A percentile compares a stretch with the other conserved stretches of the same genome.
These are phyloP conservation scores for Salpingus planirostris DNA, from an alignment of 2,888 invertebrate species.

Conservation along the genomic window DNA sequence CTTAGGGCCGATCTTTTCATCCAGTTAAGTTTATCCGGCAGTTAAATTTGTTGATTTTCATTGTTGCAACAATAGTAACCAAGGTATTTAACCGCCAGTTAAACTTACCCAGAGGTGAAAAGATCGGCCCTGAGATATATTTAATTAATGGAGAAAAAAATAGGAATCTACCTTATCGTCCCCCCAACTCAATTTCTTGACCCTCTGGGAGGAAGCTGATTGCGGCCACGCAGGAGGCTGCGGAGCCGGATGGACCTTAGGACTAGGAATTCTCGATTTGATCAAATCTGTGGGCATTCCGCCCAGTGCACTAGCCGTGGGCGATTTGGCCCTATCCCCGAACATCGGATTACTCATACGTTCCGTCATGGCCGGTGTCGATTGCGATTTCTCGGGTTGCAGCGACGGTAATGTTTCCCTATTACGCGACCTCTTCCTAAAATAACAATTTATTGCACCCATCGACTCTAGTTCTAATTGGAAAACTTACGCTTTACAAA, in stretches of 20 bases:
- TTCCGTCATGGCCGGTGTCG: slow-evolving; percentile 21
- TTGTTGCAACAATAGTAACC: no score
- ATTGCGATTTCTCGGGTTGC: slow-evolving; percentile 31
- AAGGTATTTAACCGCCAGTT: no score
- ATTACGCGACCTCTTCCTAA: slow-evolving; percentile 17
- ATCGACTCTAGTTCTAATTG: background rate
- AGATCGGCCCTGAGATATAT: no score
- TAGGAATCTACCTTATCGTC: slow-evolving; percentile 46
- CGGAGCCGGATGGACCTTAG: slow-evolving; percentile 43
- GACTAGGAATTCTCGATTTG: slow-evolving; percentile 36
- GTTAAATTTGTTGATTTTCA: no score
- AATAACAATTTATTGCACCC: background rate
- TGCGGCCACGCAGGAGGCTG: slow-evolving; percentile 52
- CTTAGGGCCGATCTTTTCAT: no score
- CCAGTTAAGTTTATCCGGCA: no score
- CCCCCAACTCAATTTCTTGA: slow-evolving; percentile 74
- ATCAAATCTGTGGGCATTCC: slow-evolving; percentile 41
- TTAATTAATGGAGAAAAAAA: no score
- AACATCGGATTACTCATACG: slow-evolving; percentile 37
- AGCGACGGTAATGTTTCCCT: slow-evolving; percentile 30
- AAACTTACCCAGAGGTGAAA: no score
- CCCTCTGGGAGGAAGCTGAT: slow-evolving; percentile 55
- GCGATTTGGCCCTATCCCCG: slow-evolving; percentile 36
- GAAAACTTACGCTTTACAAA: slow-evolving; percentile 58
- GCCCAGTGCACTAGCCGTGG: slow-evolving; percentile 36